phyloP scores from a whole-genome alignment of 2,888 invertebrate species.

The Lithophane ornitopus region DNA sequence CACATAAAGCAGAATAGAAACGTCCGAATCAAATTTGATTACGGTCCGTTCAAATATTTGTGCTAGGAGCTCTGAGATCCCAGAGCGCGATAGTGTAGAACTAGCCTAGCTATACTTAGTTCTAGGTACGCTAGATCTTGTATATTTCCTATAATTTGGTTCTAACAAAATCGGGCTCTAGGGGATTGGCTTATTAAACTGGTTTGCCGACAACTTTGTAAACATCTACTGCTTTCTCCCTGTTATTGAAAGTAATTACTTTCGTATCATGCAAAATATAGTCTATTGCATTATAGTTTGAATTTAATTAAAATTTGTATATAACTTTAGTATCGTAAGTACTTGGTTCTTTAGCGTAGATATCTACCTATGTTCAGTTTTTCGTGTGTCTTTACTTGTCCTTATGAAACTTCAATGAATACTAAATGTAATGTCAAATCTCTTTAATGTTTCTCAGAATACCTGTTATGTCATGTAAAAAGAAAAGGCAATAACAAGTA shows the following conservation, averaged over 20 bases:
- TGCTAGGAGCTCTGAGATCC: constrained; percentile 43
- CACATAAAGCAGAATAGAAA: constrained; percentile 42
- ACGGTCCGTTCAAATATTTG: constrained; percentile 63
- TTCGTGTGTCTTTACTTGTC: background rate
- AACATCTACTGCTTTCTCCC: constrained; percentile 75
- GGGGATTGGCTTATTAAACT: constrained; percentile 75
- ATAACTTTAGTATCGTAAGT: background rate
- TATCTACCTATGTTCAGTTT: background rate
- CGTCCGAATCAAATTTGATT: constrained; percentile 57
- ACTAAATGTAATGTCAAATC: background rate
- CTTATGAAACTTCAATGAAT: background rate
- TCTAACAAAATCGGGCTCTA: constrained; percentile 73
- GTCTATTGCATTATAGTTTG: constrained; percentile 13
- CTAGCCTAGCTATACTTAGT: constrained; percentile 37
- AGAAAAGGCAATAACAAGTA: background rate
- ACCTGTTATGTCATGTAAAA: background rate
- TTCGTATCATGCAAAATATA: constrained; percentile 61
- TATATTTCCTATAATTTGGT: constrained; percentile 80
- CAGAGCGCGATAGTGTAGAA: constrained; percentile 51
- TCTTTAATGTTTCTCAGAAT: background rate
- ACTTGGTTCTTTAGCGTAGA: background rate
- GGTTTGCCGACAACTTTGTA: constrained; percentile 71
- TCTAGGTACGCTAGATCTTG: constrained; percentile 46
- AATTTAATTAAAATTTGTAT: constrained; percentile 17
- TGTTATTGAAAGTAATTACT: constrained; percentile 68